These are phyloP conservation scores for Vultur gryphus DNA, from an alignment of 2,797 vertebrate species.

Conservation along the genomic window DNA sequence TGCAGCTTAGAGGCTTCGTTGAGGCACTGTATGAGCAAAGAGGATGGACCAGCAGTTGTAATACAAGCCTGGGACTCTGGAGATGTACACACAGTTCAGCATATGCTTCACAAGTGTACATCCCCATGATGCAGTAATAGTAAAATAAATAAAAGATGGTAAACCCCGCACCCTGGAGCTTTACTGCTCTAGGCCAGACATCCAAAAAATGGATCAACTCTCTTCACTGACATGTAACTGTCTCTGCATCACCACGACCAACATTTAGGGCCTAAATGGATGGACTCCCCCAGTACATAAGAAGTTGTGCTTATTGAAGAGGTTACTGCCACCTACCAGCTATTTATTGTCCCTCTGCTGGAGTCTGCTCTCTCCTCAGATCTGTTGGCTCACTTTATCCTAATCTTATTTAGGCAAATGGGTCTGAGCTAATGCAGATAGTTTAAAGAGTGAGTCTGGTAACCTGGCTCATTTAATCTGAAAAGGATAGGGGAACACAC, in stretches of 20 bases:
- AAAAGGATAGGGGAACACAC: background rate
- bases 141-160: background rate
- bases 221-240: background rate
- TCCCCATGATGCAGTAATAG: background rate
- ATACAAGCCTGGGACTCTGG: background rate
- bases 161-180: background rate
- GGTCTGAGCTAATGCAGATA: background rate
- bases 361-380: background rate
- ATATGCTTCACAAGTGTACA: background rate
- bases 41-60: background rate
- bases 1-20: background rate
- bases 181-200: background rate
- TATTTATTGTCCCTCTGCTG: constrained; percentile 10
- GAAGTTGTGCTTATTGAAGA: background rate
- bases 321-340: background rate
- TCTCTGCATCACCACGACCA: background rate
- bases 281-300: background rate
- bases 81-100: background rate
- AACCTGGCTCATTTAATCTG: constrained; percentile 9
- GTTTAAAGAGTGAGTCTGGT: background rate
- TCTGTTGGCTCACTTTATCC: constrained; percentile 1
- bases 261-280: background rate
- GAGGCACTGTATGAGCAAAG: background rate
- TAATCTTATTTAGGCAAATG: constrained; percentile 30
- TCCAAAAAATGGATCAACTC: background rate